Conservation (phyloP, 2,113 vertebrate genomes). For the Hemiprocne comata region DNA sequence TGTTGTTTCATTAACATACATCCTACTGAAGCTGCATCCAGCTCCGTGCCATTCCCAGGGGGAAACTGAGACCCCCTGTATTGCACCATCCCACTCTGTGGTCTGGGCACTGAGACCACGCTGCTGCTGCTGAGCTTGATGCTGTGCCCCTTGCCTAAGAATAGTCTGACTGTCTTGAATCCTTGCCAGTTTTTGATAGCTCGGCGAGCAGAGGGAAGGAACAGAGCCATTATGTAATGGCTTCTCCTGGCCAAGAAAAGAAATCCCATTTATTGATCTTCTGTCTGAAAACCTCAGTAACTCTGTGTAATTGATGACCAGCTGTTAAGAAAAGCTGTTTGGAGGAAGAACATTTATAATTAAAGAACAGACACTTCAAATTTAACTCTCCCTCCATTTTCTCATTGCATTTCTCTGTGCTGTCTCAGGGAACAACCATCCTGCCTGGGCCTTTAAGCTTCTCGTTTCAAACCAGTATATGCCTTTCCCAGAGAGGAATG, state of each 20-base stretch:
- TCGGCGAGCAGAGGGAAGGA: neutral
- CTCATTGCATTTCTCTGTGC: neutral
- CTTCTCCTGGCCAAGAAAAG: conserved; percentile 50
- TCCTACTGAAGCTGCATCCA: neutral
- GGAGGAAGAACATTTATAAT: conserved; percentile 67
- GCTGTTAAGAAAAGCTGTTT: conserved; percentile 68
- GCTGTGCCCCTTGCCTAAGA: neutral
- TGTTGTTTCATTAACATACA: neutral
- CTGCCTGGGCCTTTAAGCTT: conserved; percentile 22
- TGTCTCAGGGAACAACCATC: neutral
- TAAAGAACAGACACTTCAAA: conserved; percentile 59
- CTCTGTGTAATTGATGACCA: conserved; percentile 58
- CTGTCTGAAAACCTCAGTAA: conserved; percentile 62
- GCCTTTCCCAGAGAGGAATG: neutral
- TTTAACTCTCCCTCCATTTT: conserved; percentile 41
- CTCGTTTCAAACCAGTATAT: neutral
- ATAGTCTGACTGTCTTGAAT: neutral
- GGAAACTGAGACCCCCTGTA: neutral
- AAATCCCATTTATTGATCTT: conserved; percentile 61
- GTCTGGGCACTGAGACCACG: neutral
- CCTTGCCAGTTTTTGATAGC: conserved; percentile 25
- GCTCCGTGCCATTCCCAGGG: accelerated
- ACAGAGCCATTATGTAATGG: conserved; percentile 65
- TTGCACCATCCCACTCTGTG: neutral
- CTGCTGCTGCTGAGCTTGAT: neutral